Evolutionary conservation across 2,888 invertebrate species (phyloP), one percentile per base, ranked within the genome.

Genomic region (Cryptops parisi): DNA sequence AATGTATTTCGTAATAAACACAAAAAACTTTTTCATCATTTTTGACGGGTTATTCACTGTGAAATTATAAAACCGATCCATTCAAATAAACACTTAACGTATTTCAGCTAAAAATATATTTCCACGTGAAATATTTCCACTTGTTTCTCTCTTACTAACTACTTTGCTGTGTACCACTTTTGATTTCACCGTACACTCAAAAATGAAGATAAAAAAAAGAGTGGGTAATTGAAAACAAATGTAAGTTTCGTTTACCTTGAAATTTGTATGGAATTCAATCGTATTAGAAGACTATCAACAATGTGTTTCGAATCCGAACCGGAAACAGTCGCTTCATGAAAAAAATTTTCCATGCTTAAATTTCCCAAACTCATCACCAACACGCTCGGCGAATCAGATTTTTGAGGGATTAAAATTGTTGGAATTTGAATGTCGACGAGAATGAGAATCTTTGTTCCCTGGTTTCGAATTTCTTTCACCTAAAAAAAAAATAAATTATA

Each of bases 331-430:
- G 60, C 59, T 56, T 76, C 76, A 62, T 81, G 80, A 70, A 86
- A 84, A 70, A 82, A 83, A 65, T 87, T 88, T 65, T 84, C 83
- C 23, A 86, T 78, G 5, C 75, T 74, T n/a, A 87, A 72, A 63
- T 82, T 79, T 47, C 86, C 85, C 76, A 69, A 43, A 62, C 83
- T 82, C n/a, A 85, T 70, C 22, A 86, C 78, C 46, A 87, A 67
- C 5, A 85, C 72, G 65, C 82, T 84, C 0, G 84, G 82, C 0
- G 83, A 83, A 4, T 82, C 81, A 1, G 82, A 80, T 62, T 83
- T 83, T 62, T 85, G 85, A 0, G 87, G 87, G 47, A 87, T 68
- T 38, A 86, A 68, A 19, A 88, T 68, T 0, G 82, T 79, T 3
- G 86, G 86, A 2, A 82, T 81, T 63, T 81, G 80, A 49, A 82